Base-by-base conservation (phyloP, 1,140 invertebrate genomes). In the Bombus sibiricus region DNA sequence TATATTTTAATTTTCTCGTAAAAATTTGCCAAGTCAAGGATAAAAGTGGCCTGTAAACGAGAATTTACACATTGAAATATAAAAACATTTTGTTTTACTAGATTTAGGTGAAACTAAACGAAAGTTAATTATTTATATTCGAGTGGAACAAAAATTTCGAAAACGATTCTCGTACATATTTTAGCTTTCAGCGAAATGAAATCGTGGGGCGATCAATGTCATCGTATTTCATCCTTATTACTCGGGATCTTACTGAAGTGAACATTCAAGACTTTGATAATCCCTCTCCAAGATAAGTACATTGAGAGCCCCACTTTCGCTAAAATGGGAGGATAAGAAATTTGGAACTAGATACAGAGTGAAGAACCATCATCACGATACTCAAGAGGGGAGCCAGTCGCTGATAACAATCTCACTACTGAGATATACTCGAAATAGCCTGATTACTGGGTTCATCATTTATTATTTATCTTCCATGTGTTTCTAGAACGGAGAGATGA, bases 211-310 rank as follows among this genome's bases (percentile, higher is more conserved):
- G 41, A 82, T 34, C 80, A 82, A 32, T 66, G 32, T 43, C 53
- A 41, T n/a, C 41, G 34, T 39, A 18, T 53, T 6, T 57, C 53
- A 62, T 72, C 57, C 53, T 78, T 43, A 71, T 64, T 80, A 71
- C 76, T 47, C 28, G 47, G 28, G 34, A 62, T 85, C 83, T 79
- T 80, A 85, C 66, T 6, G 78, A 79, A 80, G 75, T 62, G 83
- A 71, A 69, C 76, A 79, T 85, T 79, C 76, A 72, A 78, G 85
- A 86, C 76, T 84, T 87, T 84, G 80, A 73, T 89, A 87, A 89
- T 89, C 77, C 72, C 59, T n/a, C 81, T 34, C 75, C 41, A 28
- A 66, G 47, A 73, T 74, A 80, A 64, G 79, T 62, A 76, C 72
- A 28, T 74, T 22, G 22, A 41, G 62, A 62, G 66, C 74, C 22